Base-by-base conservation (phyloP, 2,888 invertebrate species). In the Agrilus mali region DNA sequence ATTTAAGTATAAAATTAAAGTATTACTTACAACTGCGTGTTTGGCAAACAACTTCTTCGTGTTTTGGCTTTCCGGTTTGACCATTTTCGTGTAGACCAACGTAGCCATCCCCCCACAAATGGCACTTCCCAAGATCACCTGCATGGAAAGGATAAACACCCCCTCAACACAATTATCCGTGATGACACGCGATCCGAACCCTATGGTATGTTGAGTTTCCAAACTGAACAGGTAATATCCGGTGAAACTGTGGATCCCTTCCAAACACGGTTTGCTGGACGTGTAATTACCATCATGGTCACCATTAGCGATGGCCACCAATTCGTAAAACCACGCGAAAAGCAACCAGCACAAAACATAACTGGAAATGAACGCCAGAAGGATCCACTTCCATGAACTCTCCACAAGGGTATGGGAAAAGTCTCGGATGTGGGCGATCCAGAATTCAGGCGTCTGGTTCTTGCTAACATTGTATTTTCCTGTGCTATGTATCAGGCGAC, bases 81-180 rank as follows among this genome's bases (percentile, higher is more conserved):
- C 74, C 60, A 82, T 70, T 62, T 82, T 82, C 13, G 79, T 75
- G 58, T 81, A 81, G 12, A 80, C 67, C 16, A 70, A 67, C 42
- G 69, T 67, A 13, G 68, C 61, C 57, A 69, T 62, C 42, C 57
- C 54, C 57, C 64, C 63, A 41, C 62, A 60, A 17, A 63, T 53
- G 12, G 56, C 58, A 17, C 55, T 52, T 1, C 83, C 82, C 37
- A 77, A 70, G 48, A 82, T 75, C 51, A 86, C 86, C 71, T 92
- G 90, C 50, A 86, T 64, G 42, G 86, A 83, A 72, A 92, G 80
- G 12, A 89, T 69, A 47, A 87, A 77, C 40, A 87, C 80, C 0
- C 86, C 87, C 64, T 87, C 86, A 0, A 87, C 84, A 59, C 92
- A 93, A 58, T 87, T 81, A 52, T 86, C 85, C 22, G 81, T 87